A percentile compares a stretch with the other conserved stretches of the same genome.
Conservation (phyloP, 2,888 invertebrate species). For the Eumacrocentrus americanus region DNA sequence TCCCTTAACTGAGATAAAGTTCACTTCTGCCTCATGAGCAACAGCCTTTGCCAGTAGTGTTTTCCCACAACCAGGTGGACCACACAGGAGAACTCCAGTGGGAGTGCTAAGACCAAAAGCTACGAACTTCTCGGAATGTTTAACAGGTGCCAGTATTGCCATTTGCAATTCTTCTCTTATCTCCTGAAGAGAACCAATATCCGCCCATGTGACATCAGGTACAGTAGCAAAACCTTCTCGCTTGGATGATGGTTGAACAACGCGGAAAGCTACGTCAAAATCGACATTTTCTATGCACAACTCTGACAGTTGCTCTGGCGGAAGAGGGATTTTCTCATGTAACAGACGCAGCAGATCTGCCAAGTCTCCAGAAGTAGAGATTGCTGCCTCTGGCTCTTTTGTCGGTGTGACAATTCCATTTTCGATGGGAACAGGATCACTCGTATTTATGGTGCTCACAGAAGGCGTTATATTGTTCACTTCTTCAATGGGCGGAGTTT, state of each 20-base stretch:
- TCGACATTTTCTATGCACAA: conserved; percentile 77
- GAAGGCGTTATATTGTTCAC: not conserved
- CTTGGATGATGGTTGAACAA: conserved; percentile 91
- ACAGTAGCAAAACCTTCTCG: conserved; percentile 97
- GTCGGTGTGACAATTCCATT: not conserved
- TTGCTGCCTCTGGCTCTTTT: conserved; percentile 17
- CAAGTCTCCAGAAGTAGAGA: conserved; percentile 51
- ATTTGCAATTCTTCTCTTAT: conserved; percentile 89
- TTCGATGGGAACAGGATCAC: conserved; percentile 3
- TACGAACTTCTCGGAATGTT: conserved; percentile 80
- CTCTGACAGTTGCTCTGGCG: conserved; percentile 68
- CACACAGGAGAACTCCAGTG: conserved; percentile 91
- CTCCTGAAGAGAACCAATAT: conserved; percentile 89
- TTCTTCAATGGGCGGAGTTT: conserved; percentile 18
- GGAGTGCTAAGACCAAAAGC: conserved; percentile 80
- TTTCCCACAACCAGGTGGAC: conserved; percentile 97
- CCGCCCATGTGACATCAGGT: conserved; percentile 96
- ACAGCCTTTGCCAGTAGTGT: conserved; percentile 97
- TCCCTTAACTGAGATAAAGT: conserved; percentile 98
- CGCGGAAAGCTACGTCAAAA: conserved; percentile 77
- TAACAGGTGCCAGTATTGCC: conserved; percentile 91
- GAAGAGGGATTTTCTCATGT: conserved; percentile 69
- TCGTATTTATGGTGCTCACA: not conserved
- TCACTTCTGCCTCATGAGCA: conserved; percentile 98
- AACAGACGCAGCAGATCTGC: conserved; percentile 71